Evolutionary conservation across 2,113 vertebrate species (phyloP).

Genomic region (Sciurus niger): DNA sequence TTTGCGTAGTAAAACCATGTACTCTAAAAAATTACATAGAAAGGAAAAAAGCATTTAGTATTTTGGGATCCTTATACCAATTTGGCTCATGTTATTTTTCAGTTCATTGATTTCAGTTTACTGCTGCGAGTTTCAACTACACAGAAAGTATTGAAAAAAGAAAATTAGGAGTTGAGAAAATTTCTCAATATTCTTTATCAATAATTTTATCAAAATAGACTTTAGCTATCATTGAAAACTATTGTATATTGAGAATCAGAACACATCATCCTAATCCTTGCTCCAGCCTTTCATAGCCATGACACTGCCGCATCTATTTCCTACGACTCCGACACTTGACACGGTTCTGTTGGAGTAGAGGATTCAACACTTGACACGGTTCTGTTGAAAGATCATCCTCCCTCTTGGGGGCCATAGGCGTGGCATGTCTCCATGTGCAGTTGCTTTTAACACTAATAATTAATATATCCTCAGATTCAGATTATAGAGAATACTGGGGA

Average conservation of each 20-base stretch:
- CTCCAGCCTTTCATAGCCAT: not conserved
- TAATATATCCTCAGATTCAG: too few relatives aligned
- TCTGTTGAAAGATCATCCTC: too few relatives aligned
- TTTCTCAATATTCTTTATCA: not conserved
- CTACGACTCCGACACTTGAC: too few relatives aligned
- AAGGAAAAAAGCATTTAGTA: slow-evolving; percentile 23
- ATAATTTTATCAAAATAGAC: not conserved
- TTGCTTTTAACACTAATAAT: too few relatives aligned
- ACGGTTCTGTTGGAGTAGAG: not conserved
- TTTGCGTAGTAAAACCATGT: not conserved
- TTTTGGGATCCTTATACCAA: not conserved
- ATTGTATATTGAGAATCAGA: not conserved
- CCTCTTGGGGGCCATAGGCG: too few relatives aligned
- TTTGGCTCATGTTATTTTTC: not conserved
- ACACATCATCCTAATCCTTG: not conserved
- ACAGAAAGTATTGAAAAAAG: not conserved
- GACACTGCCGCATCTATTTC: too few relatives aligned
- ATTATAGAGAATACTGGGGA: too few relatives aligned
- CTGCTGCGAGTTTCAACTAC: not conserved
- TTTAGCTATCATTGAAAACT: not conserved
- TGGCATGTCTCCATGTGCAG: too few relatives aligned
- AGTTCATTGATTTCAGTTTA: slow-evolving; percentile 4
- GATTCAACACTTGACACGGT: too few relatives aligned
- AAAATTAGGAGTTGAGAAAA: slow-evolving; percentile 24
- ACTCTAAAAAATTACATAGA: not conserved